Evolutionary conservation across 2,888 invertebrate species (phyloP).

Genomic region (Dicycla oo): DNA sequence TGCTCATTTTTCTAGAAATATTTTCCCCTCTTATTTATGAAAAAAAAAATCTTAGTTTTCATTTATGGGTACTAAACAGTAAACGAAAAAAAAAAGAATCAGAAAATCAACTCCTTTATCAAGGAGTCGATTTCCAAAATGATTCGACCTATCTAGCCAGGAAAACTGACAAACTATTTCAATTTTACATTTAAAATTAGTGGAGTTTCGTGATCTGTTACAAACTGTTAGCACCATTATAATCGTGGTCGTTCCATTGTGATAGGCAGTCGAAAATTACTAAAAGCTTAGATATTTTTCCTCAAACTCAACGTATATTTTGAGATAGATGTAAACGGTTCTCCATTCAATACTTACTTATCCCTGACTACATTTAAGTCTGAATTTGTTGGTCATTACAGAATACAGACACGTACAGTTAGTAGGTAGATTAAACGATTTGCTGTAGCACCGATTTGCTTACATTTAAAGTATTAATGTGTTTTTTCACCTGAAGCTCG

Average conservation of each 20-base stretch:
- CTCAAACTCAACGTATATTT: conserved; percentile 5
- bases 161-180: neutral
- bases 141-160: neutral
- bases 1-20: neutral
- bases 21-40: neutral
- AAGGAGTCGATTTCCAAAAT: neutral
- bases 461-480: conserved; percentile 21
- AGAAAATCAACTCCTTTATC: too few relatives aligned
- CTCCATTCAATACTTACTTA: conserved; percentile 19
- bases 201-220: conserved; percentile 11
- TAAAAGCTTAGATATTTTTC: conserved; percentile 4
- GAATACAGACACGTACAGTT: conserved; percentile 52
- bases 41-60: too few relatives aligned
- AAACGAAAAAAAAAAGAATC: too few relatives aligned
- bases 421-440: conserved; percentile 46
- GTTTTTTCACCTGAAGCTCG: conserved; percentile 17
- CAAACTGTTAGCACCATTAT: conserved; percentile 14
- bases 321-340: conserved; percentile 3
- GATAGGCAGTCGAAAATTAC: conserved; percentile 6
- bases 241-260: conserved; percentile 10
- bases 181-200: conserved; percentile 10
- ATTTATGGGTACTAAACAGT: too few relatives aligned
- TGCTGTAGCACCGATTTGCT: conserved; percentile 49
- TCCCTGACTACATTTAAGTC: conserved; percentile 18
- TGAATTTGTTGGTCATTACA: conserved; percentile 33